Conservation (phyloP, 1,140 invertebrate genomes). For the Bombyx mori region ASM3026992v2 NC_085107.1:14329001-14329500, state of each 20-base stretch:
- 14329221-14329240: slow-evolving; percentile 74
- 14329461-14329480: too few species aligned
- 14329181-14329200: slow-evolving; percentile 83
- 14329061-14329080: slow-evolving; percentile 33
- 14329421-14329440: too few species aligned
- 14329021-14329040: background rate
- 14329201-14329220: slow-evolving; percentile 90
- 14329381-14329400: too few species aligned
- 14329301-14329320: too few species aligned
- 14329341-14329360: too few species aligned
- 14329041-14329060: background rate
- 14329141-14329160: slow-evolving; percentile 87
- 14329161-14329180: slow-evolving; percentile 75
- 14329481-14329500: too few species aligned
- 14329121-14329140: slow-evolving; percentile 84
- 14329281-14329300: too few species aligned
- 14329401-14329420: too few species aligned
- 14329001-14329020: background rate
- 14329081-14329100: slow-evolving; percentile 83
- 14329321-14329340: too few species aligned
- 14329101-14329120: slow-evolving; percentile 84
- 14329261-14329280: background rate
- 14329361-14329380: too few species aligned
- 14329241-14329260: slow-evolving; percentile 31
- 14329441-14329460: too few species aligned